Evolutionary conservation across 1,140 invertebrate genomes (phyloP), one percentile per base, ranked within the genome.

Genomic region (Phenacoccus solenopsis): DNA sequence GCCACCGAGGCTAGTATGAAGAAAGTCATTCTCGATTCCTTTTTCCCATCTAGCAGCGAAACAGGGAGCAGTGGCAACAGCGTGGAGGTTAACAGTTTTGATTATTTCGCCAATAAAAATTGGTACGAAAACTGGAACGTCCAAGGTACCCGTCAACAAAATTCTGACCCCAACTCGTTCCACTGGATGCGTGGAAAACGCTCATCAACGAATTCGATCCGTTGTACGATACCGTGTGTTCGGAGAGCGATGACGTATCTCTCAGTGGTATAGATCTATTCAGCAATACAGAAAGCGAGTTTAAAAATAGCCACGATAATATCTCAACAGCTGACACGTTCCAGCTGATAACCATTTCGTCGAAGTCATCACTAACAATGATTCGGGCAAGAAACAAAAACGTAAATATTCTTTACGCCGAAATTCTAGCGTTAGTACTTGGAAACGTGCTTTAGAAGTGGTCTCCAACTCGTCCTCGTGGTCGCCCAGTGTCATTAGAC

Each of bases 151-250:
- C 20, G 68, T 21, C 7, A 24, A 20, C 68, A 21, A 12, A 27
- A 7, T 24, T 38, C 32, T 38, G 32, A 9, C 9, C 9, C 32
- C 32, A 38, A 10, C n/a, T n/a, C 32, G 22, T 22, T 35, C 13
- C 24, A 5, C 20, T 20, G 20, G 1, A 24, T 20, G 30, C 72
- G 28, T 70, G 74, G 1, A 74, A 75, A 68, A 75, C 76, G 0
- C 70, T 77, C 21, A 76, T 77, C 56, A 69, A 72, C 30, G 75
- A 77, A 73, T 77, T 77, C 72, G 76, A 77, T 70, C 76, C 76
- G 68, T 71, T 77, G 27, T 76, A 72, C 73, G 73, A 74, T 64
- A 73, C 71, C 22, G 70, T 72, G 13, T 68, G 49, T 57, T 28
- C 67, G 16, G 32, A 38, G 1, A 22, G 1, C 28, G 68, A 69